Evolutionary conservation across 92 coral and sea anemone genomes (phyloP).

Genomic region (Umimayanthus kanabou): DNA sequence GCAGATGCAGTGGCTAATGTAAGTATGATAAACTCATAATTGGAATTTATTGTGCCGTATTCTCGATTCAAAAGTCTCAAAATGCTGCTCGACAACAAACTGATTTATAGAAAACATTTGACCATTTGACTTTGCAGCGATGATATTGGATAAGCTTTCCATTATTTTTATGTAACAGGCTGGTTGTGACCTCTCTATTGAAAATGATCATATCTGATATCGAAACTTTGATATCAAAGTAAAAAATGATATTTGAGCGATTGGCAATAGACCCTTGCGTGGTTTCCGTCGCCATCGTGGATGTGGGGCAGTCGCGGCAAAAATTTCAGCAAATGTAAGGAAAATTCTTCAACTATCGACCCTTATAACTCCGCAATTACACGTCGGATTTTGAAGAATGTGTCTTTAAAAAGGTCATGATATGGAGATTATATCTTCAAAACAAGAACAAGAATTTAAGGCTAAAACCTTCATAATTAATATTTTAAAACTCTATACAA

Average conservation of each 20-base stretch:
- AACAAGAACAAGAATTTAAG: too few relatives aligned
- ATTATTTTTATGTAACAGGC: slow-evolving; percentile 10
- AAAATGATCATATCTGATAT: slow-evolving; percentile 8
- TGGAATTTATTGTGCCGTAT: slow-evolving; percentile 3
- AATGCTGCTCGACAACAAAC: slow-evolving; percentile 19
- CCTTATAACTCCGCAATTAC: too few relatives aligned
- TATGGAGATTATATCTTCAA: too few relatives aligned
- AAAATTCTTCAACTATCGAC: too few relatives aligned
- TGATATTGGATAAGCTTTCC: slow-evolving; percentile 22
- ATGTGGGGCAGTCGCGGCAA: too few relatives aligned
- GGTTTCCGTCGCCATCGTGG: too few relatives aligned
- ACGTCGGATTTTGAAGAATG: too few relatives aligned
- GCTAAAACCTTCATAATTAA: too few relatives aligned
- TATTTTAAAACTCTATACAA: too few relatives aligned
- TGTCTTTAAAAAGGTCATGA: too few relatives aligned
- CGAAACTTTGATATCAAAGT: slow-evolving; percentile 13
- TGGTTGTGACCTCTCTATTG: slow-evolving; percentile 16
- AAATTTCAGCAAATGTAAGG: too few relatives aligned
- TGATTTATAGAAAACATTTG: slow-evolving; percentile 1
- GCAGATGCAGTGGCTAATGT: slow-evolving; percentile 58
- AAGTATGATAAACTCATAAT: slow-evolving; percentile 36
- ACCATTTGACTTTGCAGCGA: slow-evolving; percentile 14
- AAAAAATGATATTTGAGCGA: neutral
- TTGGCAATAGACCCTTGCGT: too few relatives aligned
- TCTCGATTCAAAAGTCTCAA: slow-evolving; percentile 7